These are phyloP conservation scores for Atrina japonica DNA, from an alignment of 2,888 invertebrate species.

Conservation along the genomic window DNA sequence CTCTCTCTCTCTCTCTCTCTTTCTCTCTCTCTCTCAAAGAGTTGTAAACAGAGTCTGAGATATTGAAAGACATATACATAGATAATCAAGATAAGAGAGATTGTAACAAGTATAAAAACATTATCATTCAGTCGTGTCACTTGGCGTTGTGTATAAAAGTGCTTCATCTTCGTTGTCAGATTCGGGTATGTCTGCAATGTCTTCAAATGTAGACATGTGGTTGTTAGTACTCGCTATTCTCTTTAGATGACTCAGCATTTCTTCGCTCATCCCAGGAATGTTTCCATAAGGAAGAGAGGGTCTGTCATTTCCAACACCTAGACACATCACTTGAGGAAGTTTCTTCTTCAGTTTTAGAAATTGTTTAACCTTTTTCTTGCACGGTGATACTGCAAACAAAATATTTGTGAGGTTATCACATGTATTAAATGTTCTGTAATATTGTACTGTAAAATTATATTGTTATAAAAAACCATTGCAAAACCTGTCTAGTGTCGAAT, in stretches of 20 bases:
- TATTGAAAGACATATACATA: too few species aligned
- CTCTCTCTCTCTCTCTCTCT: too few species aligned
- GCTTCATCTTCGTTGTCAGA: constrained; percentile 11
- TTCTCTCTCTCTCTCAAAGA: too few species aligned
- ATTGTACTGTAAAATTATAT: too few species aligned
- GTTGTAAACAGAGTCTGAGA: too few species aligned
- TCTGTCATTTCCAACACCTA: constrained; percentile 5
- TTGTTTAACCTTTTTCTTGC: constrained; percentile 15
- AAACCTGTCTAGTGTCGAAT: too few species aligned
- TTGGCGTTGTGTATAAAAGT: constrained; percentile 3
- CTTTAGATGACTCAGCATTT: constrained; percentile 9
- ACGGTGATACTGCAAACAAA: constrained; percentile 7
- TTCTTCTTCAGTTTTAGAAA: constrained; percentile 2
- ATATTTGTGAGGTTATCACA: too few species aligned
- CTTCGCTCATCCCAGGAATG: constrained; percentile 11
- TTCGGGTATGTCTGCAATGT: constrained; percentile 12
- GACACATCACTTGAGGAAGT: constrained; percentile 2
- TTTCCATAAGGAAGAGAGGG: constrained; percentile 25
- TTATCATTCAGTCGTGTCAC: too few species aligned
- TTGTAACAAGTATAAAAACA: too few species aligned
- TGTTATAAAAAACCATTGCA: too few species aligned
- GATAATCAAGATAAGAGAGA: too few species aligned
- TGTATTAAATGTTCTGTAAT: too few species aligned
- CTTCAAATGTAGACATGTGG: constrained; percentile 28
- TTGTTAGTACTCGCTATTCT: constrained; percentile 15